These are phyloP conservation scores for Neuroscelio doddi DNA, from an alignment of 2,888 invertebrate genomes.

Conservation along the genomic window DNA sequence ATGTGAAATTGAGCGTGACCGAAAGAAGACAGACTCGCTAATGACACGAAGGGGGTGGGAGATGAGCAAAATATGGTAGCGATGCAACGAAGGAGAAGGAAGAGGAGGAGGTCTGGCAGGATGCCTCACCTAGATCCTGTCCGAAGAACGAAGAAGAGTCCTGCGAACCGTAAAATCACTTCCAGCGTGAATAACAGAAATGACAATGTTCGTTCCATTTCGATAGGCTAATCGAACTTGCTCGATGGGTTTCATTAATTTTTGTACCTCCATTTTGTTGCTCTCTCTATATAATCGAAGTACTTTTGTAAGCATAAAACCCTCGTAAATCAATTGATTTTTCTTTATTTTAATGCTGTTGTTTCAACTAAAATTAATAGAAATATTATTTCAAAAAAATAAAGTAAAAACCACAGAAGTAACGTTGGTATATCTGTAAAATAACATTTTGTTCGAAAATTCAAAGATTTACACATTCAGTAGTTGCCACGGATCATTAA, in stretches of 20 bases:
- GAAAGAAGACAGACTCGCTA: background rate
- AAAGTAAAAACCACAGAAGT: too few relatives aligned
- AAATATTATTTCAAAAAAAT: too few relatives aligned
- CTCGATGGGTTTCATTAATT: background rate
- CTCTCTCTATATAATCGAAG: too few relatives aligned
- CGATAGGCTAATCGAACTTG: constrained; percentile 3
- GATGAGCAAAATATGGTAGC: constrained; percentile 30
- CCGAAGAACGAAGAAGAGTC: constrained; percentile 55
- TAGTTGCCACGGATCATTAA: too few relatives aligned
- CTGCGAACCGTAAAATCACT: constrained; percentile 69
- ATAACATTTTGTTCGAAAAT: too few relatives aligned
- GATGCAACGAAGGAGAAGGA: constrained; percentile 6
- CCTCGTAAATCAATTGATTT: too few relatives aligned
- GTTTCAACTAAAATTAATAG: too few relatives aligned
- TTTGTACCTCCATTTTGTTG: background rate
- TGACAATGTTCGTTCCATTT: constrained; percentile 31
- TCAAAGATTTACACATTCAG: too few relatives aligned
- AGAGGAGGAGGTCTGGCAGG: constrained; percentile 53
- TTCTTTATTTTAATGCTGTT: too few relatives aligned
- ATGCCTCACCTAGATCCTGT: constrained; percentile 71
- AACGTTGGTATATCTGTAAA: too few relatives aligned
- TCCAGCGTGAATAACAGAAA: constrained; percentile 60
- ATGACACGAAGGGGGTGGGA: constrained; percentile 1
- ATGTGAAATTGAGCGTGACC: constrained; percentile 1
- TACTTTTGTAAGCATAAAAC: too few relatives aligned